A percentile compares a stretch with the other conserved stretches of the same genome.
Conservation (phyloP, 2,888 invertebrate species). For the Julus scandinavius region DNA sequence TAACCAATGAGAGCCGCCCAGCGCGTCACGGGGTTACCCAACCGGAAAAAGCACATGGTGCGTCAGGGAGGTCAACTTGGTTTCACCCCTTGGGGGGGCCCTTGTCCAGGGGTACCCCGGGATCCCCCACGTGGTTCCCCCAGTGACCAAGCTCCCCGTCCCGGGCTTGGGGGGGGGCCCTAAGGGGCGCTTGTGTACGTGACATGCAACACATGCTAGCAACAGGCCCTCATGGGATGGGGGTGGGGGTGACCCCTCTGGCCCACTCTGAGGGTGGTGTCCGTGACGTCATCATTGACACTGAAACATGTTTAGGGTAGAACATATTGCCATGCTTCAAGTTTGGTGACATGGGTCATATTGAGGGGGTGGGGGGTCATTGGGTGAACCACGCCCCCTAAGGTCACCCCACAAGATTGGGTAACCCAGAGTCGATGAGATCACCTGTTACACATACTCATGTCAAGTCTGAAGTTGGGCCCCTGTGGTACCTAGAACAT, state of each 20-base stretch:
- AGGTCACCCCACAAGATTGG: background rate
- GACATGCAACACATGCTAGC: background rate
- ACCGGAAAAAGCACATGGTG: constrained; percentile 49
- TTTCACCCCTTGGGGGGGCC: background rate
- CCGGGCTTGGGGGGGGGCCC: background rate
- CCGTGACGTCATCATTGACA: background rate
- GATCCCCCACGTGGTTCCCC: background rate
- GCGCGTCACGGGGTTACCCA: constrained; percentile 50
- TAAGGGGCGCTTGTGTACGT: background rate
- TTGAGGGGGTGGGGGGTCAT: background rate
- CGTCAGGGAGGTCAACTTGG: constrained; percentile 36
- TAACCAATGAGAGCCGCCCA: constrained; percentile 48
- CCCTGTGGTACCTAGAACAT: background rate
- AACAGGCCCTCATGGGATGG: background rate
- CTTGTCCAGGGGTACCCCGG: background rate
- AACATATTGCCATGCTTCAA: too few relatives aligned
- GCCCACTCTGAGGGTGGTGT: background rate
- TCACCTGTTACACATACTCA: background rate
- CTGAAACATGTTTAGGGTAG: background rate
- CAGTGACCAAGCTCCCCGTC: background rate
- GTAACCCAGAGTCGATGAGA: background rate
- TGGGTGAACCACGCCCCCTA: background rate
- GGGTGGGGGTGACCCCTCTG: constrained; percentile 25
- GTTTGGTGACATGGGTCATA: background rate
- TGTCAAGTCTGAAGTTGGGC: background rate